Evolutionary conservation across 2,888 invertebrate species (phyloP).

Genomic region (Cyrtodaria siliqua): DNA sequence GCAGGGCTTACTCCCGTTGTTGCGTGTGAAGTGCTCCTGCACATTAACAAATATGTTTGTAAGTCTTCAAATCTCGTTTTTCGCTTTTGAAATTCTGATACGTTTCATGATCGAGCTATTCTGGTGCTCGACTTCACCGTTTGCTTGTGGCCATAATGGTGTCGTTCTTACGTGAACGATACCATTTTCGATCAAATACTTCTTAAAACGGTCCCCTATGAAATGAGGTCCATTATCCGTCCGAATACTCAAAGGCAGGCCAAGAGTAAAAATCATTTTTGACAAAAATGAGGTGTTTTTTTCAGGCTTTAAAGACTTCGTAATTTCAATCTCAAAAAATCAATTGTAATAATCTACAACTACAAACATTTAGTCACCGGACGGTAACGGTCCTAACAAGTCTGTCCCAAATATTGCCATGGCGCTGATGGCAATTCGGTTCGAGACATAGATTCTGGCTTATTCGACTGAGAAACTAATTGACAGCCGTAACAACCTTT

Average conservation of each 20-base stretch:
- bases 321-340: too few relatives aligned
- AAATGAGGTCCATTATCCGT: slow-evolving; percentile 56
- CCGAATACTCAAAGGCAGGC: slow-evolving; percentile 16
- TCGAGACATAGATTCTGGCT: slow-evolving; percentile 5
- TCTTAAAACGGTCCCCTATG: slow-evolving; percentile 20
- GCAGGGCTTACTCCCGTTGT: too few relatives aligned
- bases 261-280: slow-evolving; percentile 12
- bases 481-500: slow-evolving; percentile 47
- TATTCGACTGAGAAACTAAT: slow-evolving; percentile 18
- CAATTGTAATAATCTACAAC: slow-evolving; percentile 33
- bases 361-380: slow-evolving; percentile 22
- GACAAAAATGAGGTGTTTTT: neutral
- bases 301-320: slow-evolving; percentile 1
- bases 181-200: slow-evolving; percentile 15
- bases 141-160: slow-evolving; percentile 57
- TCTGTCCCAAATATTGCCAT: slow-evolving; percentile 5
- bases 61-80: slow-evolving; percentile 27
- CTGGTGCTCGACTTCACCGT: too few relatives aligned
- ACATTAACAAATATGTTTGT: slow-evolving; percentile 1
- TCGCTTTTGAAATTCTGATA: slow-evolving; percentile 54
- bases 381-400: slow-evolving; percentile 36
- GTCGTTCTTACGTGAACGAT: slow-evolving; percentile 37
- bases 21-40: slow-evolving; percentile 37
- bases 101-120: slow-evolving; percentile 52
- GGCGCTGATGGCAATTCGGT: slow-evolving; percentile 32